phyloP scores from a whole-genome alignment of 2,888 invertebrate genomes.

The Philonicus albiceps region DNA sequence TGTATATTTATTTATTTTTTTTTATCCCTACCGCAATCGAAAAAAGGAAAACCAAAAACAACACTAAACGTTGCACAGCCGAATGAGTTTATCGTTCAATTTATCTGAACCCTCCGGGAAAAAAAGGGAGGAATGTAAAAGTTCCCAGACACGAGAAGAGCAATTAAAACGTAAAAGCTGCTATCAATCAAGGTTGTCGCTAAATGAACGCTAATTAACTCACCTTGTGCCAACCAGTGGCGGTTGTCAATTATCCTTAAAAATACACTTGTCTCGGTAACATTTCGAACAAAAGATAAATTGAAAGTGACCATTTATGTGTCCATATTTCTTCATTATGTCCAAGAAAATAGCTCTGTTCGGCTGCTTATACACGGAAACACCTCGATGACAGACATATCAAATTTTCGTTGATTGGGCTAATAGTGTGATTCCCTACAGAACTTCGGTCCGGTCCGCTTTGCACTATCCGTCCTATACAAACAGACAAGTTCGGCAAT shows the following conservation, averaged over 20 bases:
- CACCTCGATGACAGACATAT: background rate
- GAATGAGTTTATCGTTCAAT: background rate
- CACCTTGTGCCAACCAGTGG: background rate
- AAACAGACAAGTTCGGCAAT: conserved; percentile 5
- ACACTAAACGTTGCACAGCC: background rate
- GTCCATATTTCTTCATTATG: background rate
- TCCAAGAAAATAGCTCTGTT: background rate
- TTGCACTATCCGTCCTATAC: too few relatives aligned
- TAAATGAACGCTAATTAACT: background rate
- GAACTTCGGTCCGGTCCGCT: background rate
- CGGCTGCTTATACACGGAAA: background rate
- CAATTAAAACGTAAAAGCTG: background rate
- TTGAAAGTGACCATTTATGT: background rate
- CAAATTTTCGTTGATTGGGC: conserved; percentile 16
- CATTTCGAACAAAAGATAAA: background rate
- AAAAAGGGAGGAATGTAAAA: background rate
- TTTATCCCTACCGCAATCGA: background rate
- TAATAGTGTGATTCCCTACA: background rate
- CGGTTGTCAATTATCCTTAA: background rate
- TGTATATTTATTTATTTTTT: background rate
- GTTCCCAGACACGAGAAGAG: background rate
- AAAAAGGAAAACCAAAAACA: background rate
- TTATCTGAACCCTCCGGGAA: background rate
- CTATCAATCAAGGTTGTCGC: background rate
- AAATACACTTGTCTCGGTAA: background rate